A percentile compares a stretch with the other conserved stretches of the same genome.
Conservation (phyloP, 1,140 invertebrate species). For the Steinernema khuongi region DNA sequence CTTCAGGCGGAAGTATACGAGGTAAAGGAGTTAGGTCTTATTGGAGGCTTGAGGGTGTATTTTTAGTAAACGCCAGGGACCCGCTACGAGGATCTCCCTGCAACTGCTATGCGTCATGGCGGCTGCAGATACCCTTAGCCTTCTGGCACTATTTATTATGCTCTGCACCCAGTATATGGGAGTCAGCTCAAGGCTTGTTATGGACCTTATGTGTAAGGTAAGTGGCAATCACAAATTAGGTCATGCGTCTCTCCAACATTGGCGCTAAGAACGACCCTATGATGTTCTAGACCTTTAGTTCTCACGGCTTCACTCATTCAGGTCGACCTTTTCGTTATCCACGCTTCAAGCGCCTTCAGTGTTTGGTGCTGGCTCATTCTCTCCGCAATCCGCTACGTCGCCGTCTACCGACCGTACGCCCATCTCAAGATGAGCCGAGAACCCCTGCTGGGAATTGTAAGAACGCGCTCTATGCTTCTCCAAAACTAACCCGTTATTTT, state of each 20-base stretch:
- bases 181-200: conserved; percentile 22
- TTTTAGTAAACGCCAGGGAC: not conserved
- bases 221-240: not conserved
- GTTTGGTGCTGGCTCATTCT: conserved; percentile 41
- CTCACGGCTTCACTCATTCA: conserved; percentile 17
- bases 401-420: conserved; percentile 38
- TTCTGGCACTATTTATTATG: conserved; percentile 29
- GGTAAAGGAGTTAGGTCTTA: too few relatives aligned
- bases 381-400: conserved; percentile 36
- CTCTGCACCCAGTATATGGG: conserved; percentile 33
- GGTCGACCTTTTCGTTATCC: conserved; percentile 37
- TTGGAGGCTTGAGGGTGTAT: too few relatives aligned
- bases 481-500: conserved; percentile 7
- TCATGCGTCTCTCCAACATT: not conserved
- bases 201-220: conserved; percentile 35
- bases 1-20: not conserved
- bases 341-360: conserved; percentile 35
- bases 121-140: conserved; percentile 32
- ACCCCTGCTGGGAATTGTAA: conserved; percentile 33
- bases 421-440: conserved; percentile 34
- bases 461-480: not conserved
- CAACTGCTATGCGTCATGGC: conserved; percentile 35
- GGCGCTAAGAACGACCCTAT: not conserved
- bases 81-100: conserved; percentile 26
- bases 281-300: not conserved